Percentiles rank a stretch among this genome's conserved stretches.
These are phyloP conservation scores for Megalopta genalis DNA, from an alignment of 1,140 invertebrate species.

Conservation along the genomic window DNA sequence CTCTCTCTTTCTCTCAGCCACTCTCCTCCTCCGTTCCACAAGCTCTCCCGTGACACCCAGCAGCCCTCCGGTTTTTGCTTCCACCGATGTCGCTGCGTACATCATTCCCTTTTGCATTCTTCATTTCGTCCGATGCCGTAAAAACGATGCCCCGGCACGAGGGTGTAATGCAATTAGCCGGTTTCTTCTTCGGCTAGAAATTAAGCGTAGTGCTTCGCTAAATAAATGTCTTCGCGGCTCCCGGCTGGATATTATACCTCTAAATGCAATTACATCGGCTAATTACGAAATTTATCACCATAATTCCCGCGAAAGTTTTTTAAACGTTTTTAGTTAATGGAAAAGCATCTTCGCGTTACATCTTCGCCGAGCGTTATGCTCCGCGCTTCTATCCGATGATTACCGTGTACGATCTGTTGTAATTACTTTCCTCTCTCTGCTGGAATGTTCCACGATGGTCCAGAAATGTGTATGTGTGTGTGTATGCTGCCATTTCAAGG, in stretches of 20 bases:
- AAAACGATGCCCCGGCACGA: conserved; percentile 49
- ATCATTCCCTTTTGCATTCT: conserved; percentile 61
- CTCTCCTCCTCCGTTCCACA: too few species aligned
- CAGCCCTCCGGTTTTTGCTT: conserved; percentile 56
- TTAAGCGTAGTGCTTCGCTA: conserved; percentile 41
- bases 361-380: neutral
- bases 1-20: too few species aligned
- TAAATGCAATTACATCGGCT: conserved; percentile 24
- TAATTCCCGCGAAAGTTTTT: neutral
- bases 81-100: conserved; percentile 50
- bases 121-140: conserved; percentile 51
- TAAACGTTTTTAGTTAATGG: neutral
- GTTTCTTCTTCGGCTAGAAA: conserved; percentile 59
- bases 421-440: too few species aligned
- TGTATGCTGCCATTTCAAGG: too few species aligned
- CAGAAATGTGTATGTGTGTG: too few species aligned
- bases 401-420: too few species aligned
- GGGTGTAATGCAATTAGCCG: conserved; percentile 59
- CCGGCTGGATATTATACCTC: conserved; percentile 19
- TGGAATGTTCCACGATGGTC: too few species aligned
- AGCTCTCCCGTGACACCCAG: too few species aligned
- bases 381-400: too few species aligned
- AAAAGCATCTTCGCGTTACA: neutral
- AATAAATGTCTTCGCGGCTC: conserved; percentile 38
- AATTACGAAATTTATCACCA: conserved; percentile 29